A percentile compares a stretch with the other conserved stretches of the same genome.
Evolutionary conservation across 2,797 vertebrate genomes (phyloP).

Genomic region (Pantherophis alleghaniensis): DNA sequence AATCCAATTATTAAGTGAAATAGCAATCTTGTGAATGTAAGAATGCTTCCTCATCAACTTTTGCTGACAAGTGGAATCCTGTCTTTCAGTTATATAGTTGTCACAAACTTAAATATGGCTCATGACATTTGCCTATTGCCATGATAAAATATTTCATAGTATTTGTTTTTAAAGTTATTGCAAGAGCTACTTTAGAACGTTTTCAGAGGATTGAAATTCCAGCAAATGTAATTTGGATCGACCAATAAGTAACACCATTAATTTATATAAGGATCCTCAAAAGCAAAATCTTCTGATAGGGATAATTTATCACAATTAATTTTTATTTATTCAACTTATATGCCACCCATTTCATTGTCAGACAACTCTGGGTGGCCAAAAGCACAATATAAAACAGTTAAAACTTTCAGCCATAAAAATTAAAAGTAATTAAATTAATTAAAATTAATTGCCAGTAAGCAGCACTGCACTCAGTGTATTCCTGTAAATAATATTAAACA

Average conservation of each 20-base stretch:
- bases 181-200: neutral
- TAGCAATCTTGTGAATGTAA: conserved; percentile 38
- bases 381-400: neutral
- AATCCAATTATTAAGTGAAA: conserved; percentile 56
- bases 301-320: neutral
- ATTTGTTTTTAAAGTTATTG: neutral
- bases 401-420: neutral
- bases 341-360: neutral
- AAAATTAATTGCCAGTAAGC: neutral
- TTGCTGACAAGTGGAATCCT: conserved; percentile 33
- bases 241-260: neutral
- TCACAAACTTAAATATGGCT: neutral
- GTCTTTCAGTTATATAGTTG: neutral
- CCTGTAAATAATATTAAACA: neutral
- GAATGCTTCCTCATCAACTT: neutral
- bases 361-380: too few species aligned
- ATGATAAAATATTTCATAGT: neutral
- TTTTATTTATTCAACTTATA: neutral
- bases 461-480: neutral
- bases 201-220: neutral
- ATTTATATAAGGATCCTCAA: neutral
- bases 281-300: neutral
- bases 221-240: neutral
- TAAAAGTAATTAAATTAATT: neutral
- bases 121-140: neutral